A percentile compares a stretch with the other conserved stretches of the same genome.
phyloP scores from a whole-genome alignment of 1,140 invertebrate genomes.

The Drosophila sturtevanti region DNA sequence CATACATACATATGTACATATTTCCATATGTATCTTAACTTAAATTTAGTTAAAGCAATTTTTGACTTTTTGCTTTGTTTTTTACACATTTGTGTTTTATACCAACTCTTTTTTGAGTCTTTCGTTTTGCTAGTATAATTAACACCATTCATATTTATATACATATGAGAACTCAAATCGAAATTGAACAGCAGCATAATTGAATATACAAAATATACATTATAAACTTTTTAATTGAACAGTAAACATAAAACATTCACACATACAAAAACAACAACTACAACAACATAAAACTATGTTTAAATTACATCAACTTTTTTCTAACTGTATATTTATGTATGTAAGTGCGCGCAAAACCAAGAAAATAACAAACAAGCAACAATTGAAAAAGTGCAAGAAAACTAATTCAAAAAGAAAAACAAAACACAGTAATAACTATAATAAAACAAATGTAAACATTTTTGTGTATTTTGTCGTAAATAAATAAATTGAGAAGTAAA shows the following conservation, averaged over 20 bases:
- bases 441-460: slow-evolving; percentile 70
- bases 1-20: slow-evolving; percentile 20
- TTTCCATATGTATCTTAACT: slow-evolving; percentile 35
- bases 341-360: slow-evolving; percentile 60
- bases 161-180: slow-evolving; percentile 25
- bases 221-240: slow-evolving; percentile 16
- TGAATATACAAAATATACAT: slow-evolving; percentile 12
- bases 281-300: background rate
- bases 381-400: slow-evolving; percentile 33
- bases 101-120: background rate
- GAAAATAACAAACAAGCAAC: slow-evolving; percentile 29
- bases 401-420: slow-evolving; percentile 45
- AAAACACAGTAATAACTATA: slow-evolving; percentile 55
- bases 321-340: slow-evolving; percentile 59
- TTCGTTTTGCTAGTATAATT: slow-evolving; percentile 61
- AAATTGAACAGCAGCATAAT: background rate
- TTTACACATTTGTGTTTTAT: background rate
- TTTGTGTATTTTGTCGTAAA: slow-evolving; percentile 80
- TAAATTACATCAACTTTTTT: slow-evolving; percentile 54
- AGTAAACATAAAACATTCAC: background rate
- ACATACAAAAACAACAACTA: too few species aligned
- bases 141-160: slow-evolving; percentile 19
- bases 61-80: slow-evolving; percentile 8
- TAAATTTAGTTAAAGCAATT: slow-evolving; percentile 74
- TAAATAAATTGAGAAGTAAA: slow-evolving; percentile 68